Conservation (phyloP, 2,888 invertebrate genomes). For the Digitonthophagus gazella region DNA sequence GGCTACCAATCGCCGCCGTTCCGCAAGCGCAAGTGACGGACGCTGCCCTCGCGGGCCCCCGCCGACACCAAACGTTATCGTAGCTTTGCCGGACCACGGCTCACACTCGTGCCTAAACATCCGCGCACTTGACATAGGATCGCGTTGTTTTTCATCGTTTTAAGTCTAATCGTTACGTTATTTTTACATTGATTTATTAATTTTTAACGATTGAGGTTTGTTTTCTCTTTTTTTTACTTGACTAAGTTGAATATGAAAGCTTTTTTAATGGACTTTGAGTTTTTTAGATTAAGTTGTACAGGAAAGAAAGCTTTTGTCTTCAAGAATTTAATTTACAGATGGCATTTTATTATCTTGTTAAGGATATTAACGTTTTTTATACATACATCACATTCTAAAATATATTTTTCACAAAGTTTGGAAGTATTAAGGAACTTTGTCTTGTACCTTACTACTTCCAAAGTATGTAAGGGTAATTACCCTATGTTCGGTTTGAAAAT, state of each 20-base stretch:
- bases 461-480: no score
- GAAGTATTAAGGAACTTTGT: no score
- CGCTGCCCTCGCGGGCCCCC: neutral
- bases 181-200: neutral
- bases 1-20: conserved; percentile 44
- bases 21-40: conserved; percentile 48
- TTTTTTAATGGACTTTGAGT: neutral
- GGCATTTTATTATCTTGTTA: no score
- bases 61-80: conserved; percentile 1
- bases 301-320: no score
- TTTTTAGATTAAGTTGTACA: no score
- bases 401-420: no score
- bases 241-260: neutral
- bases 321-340: no score
- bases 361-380: no score
- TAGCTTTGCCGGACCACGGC: no score
- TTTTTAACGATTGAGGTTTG: neutral
- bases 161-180: neutral
- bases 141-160: conserved; percentile 12
- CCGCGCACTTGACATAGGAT: conserved; percentile 28
- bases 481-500: no score
- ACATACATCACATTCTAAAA: no score
- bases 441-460: no score
- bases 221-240: neutral
- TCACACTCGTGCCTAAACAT: conserved; percentile 41